phyloP scores from a whole-genome alignment of 2,113 vertebrate species.

The Entosphenus tridentatus region DNA sequence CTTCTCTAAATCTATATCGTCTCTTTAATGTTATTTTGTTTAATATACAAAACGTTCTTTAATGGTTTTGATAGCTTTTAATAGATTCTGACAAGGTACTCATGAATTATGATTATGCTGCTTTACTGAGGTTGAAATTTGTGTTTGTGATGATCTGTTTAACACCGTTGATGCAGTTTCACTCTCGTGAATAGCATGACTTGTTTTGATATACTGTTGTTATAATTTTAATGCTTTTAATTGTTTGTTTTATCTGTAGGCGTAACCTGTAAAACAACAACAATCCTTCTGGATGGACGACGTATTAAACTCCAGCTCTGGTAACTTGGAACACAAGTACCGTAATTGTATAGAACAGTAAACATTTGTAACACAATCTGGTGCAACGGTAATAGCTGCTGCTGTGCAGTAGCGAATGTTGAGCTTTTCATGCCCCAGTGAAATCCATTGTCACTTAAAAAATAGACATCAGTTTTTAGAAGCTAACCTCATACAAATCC shows the following conservation, averaged over 20 bases:
- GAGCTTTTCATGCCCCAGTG: neutral
- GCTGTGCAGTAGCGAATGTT: neutral
- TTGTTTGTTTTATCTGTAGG: constrained; percentile 21
- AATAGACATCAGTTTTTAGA: constrained; percentile 3
- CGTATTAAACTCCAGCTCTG: constrained; percentile 58
- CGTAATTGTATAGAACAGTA: constrained; percentile 4
- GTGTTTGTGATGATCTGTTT: no score
- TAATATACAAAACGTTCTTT: no score
- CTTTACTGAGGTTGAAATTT: no score
- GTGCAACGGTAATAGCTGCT: neutral
- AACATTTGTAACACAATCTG: neutral
- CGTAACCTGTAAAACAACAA: constrained; percentile 53
- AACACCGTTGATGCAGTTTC: no score
- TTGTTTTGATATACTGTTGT: neutral
- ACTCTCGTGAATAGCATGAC: no score
- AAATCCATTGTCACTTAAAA: neutral
- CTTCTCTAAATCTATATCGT: no score
- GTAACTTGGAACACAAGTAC: constrained; percentile 16
- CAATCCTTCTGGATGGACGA: constrained; percentile 45
- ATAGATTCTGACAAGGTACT: no score
- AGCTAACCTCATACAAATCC: neutral
- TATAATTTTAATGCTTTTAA: neutral
- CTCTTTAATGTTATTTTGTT: no score
- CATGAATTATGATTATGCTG: no score
- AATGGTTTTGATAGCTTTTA: no score